These are phyloP conservation scores for Dendrocincla fuliginosa DNA, from an alignment of 2,797 vertebrate species.

Conservation along the genomic window DNA sequence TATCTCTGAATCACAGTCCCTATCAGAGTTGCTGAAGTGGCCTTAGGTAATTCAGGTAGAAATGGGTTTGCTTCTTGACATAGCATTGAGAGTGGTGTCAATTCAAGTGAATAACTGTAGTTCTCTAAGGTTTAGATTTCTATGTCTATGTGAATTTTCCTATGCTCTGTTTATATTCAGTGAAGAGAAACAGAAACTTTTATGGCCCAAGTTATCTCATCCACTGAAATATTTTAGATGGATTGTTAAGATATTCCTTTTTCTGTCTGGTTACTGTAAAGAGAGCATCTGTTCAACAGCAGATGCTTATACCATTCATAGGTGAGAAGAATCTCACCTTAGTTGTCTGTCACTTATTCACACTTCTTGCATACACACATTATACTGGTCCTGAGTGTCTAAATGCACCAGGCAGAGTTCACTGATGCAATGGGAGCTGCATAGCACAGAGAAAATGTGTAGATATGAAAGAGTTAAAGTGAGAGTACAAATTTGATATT, in stretches of 20 bases:
- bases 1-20: background rate
- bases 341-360: background rate
- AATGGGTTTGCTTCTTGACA: background rate
- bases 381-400: background rate
- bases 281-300: background rate
- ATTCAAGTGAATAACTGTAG: background rate
- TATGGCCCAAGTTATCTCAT: background rate
- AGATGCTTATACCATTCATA: background rate
- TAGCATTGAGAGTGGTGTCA: background rate
- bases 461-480: background rate
- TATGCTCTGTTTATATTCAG: background rate
- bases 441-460: fast-evolving
- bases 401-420: background rate
- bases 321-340: background rate
- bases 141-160: background rate
- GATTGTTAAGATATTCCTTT: background rate
- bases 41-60: background rate
- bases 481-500: background rate
- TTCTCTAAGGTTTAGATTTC: background rate
- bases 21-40: background rate
- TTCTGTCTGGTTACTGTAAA: background rate
- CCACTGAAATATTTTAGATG: background rate
- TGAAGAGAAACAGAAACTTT: background rate
- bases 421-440: background rate
- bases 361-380: background rate